Evolutionary conservation across 2,888 invertebrate genomes (phyloP).

Genomic region (Volucella inflata): DNA sequence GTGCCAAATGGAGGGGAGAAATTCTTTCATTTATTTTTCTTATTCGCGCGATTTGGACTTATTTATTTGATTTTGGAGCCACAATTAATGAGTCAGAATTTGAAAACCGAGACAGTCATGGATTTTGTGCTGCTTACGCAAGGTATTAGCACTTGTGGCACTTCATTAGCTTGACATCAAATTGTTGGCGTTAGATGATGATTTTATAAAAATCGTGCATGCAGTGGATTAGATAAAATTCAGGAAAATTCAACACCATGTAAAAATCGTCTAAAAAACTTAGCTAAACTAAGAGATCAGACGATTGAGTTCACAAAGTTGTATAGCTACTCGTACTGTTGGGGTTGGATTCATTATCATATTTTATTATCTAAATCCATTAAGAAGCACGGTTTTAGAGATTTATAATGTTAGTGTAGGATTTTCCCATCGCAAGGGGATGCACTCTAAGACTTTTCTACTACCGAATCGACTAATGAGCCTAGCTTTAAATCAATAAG

Average conservation of each 20-base stretch:
- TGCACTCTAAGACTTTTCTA: too few species aligned
- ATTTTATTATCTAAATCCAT: too few species aligned
- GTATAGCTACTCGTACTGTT: too few species aligned
- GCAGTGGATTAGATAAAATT: slow-evolving; percentile 14
- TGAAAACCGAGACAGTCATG: not conserved
- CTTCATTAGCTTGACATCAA: slow-evolving; percentile 31
- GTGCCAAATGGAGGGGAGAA: slow-evolving; percentile 70
- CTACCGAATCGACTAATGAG: too few species aligned
- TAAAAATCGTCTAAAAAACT: too few species aligned
- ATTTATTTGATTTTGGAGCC: slow-evolving; percentile 1
- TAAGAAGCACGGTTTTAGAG: too few species aligned
- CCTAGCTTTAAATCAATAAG: too few species aligned
- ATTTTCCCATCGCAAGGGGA: too few species aligned
- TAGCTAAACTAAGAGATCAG: too few species aligned
- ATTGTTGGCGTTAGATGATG: not conserved
- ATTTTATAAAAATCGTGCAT: slow-evolving; percentile 14
- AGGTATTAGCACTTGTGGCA: slow-evolving; percentile 33
- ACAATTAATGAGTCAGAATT: slow-evolving; percentile 20
- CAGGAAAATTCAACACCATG: not conserved
- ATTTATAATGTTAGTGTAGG: too few species aligned
- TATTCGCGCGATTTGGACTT: not conserved
- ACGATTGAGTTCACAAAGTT: too few species aligned
- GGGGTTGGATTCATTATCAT: too few species aligned
- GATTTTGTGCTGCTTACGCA: slow-evolving; percentile 21
- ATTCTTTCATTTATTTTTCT: slow-evolving; percentile 9